Base-by-base conservation (phyloP, 1,140 invertebrate species). In the Dolichoris vasculosae region DNA sequence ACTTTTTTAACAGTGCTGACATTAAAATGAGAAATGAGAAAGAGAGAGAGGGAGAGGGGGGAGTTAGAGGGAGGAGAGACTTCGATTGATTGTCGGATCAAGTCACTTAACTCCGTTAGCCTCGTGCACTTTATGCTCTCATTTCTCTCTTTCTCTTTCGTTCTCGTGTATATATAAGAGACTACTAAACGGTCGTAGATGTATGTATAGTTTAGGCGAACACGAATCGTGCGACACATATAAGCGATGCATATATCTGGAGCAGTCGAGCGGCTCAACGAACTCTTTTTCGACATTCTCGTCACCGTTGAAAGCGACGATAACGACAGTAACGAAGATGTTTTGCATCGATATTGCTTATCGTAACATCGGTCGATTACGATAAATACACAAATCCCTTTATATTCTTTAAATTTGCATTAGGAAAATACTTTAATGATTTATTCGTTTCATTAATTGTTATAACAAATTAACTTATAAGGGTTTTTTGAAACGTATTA, bases 41-140 rank as follows among this genome's bases (percentile, higher is more conserved):
- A 35, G 17, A 78, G 20, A 59, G 35, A 78, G 20, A 78, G 48
- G 26, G 35, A 63, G n/a, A 78, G 13, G 15, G 7, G 15, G 35
- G 4, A 76, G 13, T 23, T 0, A 51, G 46, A 32, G 7, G 32
- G 46, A 51, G 8, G 15, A 9, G 23, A 46, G 30, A 76, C 13
- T 51, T 75, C 40, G 40, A 82, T 82, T 76, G 82, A 83, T 83
- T 38, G 71, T 80, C 55, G 40, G 78, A 80, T 80, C 78, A 46
- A 83, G 69, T 83, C 69, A 83, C 82, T 75, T 75, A 43, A 75
- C 35, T 75, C 69, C 38, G 55, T 80, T 80, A 80, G 80, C 32
- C 40, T 77, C 73, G 55, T 8, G 4, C 32, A 38, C 8, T 59
- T 17, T 23, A 43, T 83, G 82, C 73, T 83, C 82, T 76, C 82